phyloP scores from a whole-genome alignment of 2,113 vertebrate species.

The Cervus canadensis region DNA sequence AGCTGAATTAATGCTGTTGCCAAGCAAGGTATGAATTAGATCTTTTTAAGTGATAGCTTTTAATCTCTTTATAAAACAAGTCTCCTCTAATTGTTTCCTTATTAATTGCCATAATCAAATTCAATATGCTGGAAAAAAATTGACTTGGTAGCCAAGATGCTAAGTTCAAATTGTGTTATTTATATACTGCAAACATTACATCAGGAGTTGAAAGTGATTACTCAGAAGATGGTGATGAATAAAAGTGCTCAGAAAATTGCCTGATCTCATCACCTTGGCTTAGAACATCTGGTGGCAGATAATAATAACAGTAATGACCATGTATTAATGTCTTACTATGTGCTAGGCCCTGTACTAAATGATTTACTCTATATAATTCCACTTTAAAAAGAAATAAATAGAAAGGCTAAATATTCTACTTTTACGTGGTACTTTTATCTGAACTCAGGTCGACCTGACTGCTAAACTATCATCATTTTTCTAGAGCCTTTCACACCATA shows the following conservation, averaged over 20 bases:
- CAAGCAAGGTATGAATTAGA: neutral
- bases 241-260: neutral
- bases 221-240: neutral
- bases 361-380: neutral
- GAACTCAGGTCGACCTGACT: neutral
- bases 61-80: slow-evolving; percentile 3
- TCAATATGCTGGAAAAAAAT: neutral
- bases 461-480: neutral
- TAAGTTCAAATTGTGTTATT: neutral
- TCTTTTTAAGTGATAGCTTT: neutral
- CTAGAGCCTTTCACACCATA: neutral
- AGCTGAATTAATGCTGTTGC: neutral
- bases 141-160: neutral
- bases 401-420: neutral
- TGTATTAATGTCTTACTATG: neutral
- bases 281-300: neutral
- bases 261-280: neutral
- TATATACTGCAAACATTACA: neutral
- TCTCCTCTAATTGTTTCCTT: slow-evolving; percentile 8
- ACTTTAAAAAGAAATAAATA: neutral
- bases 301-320: neutral
- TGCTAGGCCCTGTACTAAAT: neutral
- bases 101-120: slow-evolving; percentile 16
- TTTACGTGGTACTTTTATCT: neutral
- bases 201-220: neutral